Evolutionary conservation across 2,888 invertebrate species (phyloP), one percentile per base, ranked within the genome.

Genomic region (Tenodera sinensis): DNA sequence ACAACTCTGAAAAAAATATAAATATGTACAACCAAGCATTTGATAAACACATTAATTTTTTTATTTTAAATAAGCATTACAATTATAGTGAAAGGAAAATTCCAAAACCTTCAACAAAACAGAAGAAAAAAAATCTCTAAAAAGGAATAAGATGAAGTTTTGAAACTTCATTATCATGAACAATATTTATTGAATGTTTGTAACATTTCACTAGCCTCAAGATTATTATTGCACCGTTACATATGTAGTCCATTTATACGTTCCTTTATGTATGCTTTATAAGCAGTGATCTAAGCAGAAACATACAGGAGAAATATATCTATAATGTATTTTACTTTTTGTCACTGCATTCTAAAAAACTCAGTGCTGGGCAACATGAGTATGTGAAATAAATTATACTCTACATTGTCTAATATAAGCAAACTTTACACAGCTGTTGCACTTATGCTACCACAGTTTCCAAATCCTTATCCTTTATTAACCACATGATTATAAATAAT

Each of bases 171-270:
- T 34, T 83, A 89, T 85, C 15, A 25, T 71, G 83, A 81, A 47
- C 54, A 86, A 71, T 83, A 87, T 83, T 88, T 88, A 8, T 34
- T 34, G 9, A n/a, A 81, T 54, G 7, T 27, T 54, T 27, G 8
- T 28, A 89, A 89, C 85, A 89, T 84, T 89, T 90, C 90, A 90
- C 90, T 90, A 90, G 90, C 90, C 89, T 89, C 87, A 34, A 83
- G 83, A 88, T 71, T 82, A 90, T 90, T 90, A 90, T 90, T 90
- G 90, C 90, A 90, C 85, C 28, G n/a, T 85, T 25, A 87, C 83
- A 83, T 83, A n/a, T n/a, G n/a, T n/a, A 28, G 15, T 47, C 54
- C 85, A 89, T 71, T 71, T 71, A 88, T 42, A 84, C 81, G n/a
- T 28, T 83, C 47, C 20, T 84, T 84, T 71, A 84, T 71, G 34